Evolutionary conservation across 2,113 vertebrate species (phyloP).

Genomic region (Pseudopipra pipra): DNA sequence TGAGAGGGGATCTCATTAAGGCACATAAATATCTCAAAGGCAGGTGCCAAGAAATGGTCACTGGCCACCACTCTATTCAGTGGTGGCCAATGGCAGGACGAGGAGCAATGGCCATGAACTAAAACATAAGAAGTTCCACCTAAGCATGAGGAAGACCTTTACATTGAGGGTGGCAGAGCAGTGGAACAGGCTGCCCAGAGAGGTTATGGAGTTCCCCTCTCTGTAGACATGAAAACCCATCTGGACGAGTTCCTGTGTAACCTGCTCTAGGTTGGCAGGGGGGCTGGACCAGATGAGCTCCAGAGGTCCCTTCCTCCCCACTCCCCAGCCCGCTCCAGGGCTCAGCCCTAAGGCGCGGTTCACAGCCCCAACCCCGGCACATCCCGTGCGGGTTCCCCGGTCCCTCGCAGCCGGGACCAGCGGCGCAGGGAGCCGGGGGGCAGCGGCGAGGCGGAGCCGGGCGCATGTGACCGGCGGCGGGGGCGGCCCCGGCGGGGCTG

Average conservation of each 20-base stretch:
- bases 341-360: background rate
- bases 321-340: background rate
- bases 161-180: background rate
- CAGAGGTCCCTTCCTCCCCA: background rate
- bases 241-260: background rate
- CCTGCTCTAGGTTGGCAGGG: background rate
- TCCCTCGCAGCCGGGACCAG: no score
- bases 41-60: background rate
- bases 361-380: background rate
- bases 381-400: no score
- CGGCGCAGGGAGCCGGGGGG: background rate
- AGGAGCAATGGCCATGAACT: background rate
- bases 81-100: background rate
- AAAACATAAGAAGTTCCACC: background rate
- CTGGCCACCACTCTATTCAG: background rate
- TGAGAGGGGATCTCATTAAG: background rate
- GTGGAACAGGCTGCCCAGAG: no score
- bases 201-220: background rate
- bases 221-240: background rate
- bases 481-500: constrained; percentile 1
- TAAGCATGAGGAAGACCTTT: background rate
- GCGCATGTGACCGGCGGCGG: constrained; percentile 49
- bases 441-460: constrained; percentile 3
- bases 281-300: background rate
- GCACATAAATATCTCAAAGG: background rate